phyloP scores from a whole-genome alignment of 2,888 invertebrate genomes.

The Tenthredo scrophulariae region DNA sequence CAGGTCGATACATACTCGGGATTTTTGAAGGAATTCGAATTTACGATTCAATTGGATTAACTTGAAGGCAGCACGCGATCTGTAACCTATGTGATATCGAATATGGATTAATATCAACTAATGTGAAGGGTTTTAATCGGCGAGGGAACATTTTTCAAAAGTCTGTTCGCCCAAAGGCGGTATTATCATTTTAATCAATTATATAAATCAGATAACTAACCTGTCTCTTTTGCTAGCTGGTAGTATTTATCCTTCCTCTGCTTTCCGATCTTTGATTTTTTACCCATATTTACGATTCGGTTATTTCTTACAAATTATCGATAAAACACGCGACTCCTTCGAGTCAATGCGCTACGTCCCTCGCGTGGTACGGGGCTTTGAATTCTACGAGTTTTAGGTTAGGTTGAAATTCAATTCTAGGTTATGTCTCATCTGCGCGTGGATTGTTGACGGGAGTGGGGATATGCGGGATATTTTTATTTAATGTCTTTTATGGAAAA shows the following conservation, averaged over 20 bases:
- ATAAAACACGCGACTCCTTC: conserved; percentile 1
- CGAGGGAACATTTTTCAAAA: not conserved
- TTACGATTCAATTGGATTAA: conserved; percentile 98
- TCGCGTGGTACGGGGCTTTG: not conserved
- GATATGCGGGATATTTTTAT: not conserved
- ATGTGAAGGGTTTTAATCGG: not conserved
- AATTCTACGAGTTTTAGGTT: conserved; percentile 27
- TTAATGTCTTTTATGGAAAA: not conserved
- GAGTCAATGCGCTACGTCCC: conserved; percentile 5
- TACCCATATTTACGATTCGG: conserved; percentile 86
- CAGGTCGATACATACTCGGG: conserved; percentile 97
- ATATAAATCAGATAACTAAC: conserved; percentile 79
- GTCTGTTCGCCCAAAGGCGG: not conserved
- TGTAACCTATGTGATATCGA: conserved; percentile 85
- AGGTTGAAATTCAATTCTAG: not conserved
- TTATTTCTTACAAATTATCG: too few relatives aligned
- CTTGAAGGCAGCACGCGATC: conserved; percentile 99
- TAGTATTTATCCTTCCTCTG: conserved; percentile 99
- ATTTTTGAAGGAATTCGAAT: conserved; percentile 97
- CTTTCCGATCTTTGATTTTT: conserved; percentile 98
- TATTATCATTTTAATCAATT: not conserved
- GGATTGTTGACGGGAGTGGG: not conserved
- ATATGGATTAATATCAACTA: conserved; percentile 44
- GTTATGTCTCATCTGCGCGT: not conserved
- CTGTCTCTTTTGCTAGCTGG: conserved; percentile 98